These are phyloP conservation scores for Marasmarcha lunaedactyla DNA, from an alignment of 2,888 invertebrate species.

Conservation along the genomic window DNA sequence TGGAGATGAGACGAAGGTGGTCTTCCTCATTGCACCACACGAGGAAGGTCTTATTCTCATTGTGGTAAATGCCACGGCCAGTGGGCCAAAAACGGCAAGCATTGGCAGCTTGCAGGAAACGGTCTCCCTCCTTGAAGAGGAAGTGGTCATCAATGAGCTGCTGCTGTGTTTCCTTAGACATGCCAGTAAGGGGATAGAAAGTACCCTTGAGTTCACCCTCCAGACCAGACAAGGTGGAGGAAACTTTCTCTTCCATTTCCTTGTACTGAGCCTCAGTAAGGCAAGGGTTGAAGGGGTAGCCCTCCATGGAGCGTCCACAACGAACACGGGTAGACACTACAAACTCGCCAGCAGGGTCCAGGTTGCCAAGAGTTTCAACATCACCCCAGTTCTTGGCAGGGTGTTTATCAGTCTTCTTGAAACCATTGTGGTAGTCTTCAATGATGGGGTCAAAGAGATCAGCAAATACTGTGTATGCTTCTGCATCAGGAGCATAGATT, in stretches of 20 bases:
- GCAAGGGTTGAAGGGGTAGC: slow-evolving; percentile 98
- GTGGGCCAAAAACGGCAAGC: slow-evolving; percentile 98
- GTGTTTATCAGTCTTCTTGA: slow-evolving; percentile 94
- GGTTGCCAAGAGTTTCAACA: slow-evolving; percentile 87
- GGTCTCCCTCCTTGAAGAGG: slow-evolving; percentile 97
- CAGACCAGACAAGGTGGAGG: slow-evolving; percentile 82
- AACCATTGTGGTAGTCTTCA: slow-evolving; percentile 96
- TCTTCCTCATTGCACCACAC: slow-evolving; percentile 99
- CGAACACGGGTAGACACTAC: slow-evolving; percentile 96
- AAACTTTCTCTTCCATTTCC: slow-evolving; percentile 95
- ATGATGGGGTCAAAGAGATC: slow-evolving; percentile 98
- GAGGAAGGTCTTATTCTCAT: slow-evolving; percentile 96
- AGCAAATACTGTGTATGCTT: slow-evolving; percentile 91
- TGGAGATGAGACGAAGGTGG: slow-evolving; percentile 97
- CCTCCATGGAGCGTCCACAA: slow-evolving; percentile 94
- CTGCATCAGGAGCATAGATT: slow-evolving; percentile 97
- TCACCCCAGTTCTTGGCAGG: slow-evolving; percentile 96
- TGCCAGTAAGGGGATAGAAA: slow-evolving; percentile 94
- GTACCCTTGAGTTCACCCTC: slow-evolving; percentile 93
- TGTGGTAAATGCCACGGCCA: slow-evolving; percentile 98
- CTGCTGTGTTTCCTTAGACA: slow-evolving; percentile 96
- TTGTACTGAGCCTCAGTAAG: slow-evolving; percentile 96
- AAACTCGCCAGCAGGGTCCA: slow-evolving; percentile 91
- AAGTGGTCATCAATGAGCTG: slow-evolving; percentile 98
- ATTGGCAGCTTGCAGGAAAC: slow-evolving; percentile 91